Base-by-base conservation (phyloP, 1,140 invertebrate species). In the Oncopodura yosiiana region DNA sequence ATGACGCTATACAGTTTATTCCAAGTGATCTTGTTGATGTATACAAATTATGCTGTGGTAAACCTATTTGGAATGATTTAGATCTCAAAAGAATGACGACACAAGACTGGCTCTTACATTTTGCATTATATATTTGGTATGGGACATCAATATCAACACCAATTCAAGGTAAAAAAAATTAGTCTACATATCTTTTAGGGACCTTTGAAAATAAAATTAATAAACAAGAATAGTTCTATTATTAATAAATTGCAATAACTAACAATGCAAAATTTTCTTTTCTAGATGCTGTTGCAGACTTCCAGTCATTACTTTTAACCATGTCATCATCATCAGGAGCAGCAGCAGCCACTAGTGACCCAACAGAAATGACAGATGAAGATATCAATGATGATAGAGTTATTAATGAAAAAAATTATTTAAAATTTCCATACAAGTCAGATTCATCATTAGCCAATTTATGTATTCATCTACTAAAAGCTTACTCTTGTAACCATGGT, bases 121-220 rank as follows among this genome's bases (percentile, higher is more conserved):
- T 63, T 42, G 61, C 61, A 0, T 36, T 59, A 3, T 60, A 60
- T 36, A 29, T 63, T 26, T 63, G 61, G 61, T 63, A 63, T 37
- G 34, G 43, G 21, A 29, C 30, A n/a, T 58, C 61, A 4, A 14
- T 38, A 4, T n/a, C n/a, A n/a, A 8, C 8, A n/a, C 30, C 8
- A 34, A n/a, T 34, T 8, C 14, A 9, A n/a, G n/a, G 30, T 9
- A 34, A n/a, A 34, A 8, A n/a, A n/a, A 9, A 9, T n/a, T 34
- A n/a, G 30, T n/a, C 30, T n/a, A n/a, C n/a, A n/a, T n/a, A n/a
- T n/a, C n/a, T n/a, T n/a, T n/a, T n/a, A n/a, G n/a, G n/a, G n/a
- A n/a, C n/a, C n/a, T n/a, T n/a, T n/a, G n/a, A n/a, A n/a, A n/a
- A n/a, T n/a, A n/a, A n/a, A n/a, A n/a, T n/a, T n/a, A n/a, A n/a